phyloP scores from a whole-genome alignment of 1,140 invertebrate genomes.

The Homarus americanus region DNA sequence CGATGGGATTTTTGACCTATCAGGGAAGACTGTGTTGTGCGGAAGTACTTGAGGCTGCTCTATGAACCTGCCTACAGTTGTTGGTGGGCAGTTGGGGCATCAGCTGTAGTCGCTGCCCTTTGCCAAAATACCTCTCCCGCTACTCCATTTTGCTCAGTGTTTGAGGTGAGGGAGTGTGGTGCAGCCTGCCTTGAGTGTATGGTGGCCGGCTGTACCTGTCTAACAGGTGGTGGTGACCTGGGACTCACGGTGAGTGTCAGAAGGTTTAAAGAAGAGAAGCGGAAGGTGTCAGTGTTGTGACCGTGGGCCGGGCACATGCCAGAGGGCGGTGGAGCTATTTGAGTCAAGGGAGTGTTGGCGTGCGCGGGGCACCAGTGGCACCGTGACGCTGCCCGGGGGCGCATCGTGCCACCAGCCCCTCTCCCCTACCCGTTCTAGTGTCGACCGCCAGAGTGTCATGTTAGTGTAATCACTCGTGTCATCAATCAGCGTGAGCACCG shows the following conservation, averaged over 20 bases:
- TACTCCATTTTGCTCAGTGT: background rate
- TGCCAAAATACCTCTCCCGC: background rate
- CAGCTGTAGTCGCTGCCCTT: background rate
- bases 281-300: background rate
- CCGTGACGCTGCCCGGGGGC: conserved; percentile 36
- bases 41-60: background rate
- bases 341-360: conserved; percentile 20
- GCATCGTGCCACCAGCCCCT: conserved; percentile 5
- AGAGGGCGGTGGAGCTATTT: conserved; percentile 5
- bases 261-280: background rate
- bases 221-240: no score
- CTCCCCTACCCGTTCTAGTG: background rate
- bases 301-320: background rate
- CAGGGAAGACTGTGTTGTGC: background rate
- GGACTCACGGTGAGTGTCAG: background rate
- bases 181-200: no score
- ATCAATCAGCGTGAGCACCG: background rate
- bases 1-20: no score
- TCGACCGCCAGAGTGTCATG: background rate
- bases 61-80: background rate
- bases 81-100: background rate
- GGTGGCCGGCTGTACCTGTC: no score
- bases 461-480: background rate
- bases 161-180: background rate
- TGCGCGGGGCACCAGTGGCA: conserved; percentile 22